Evolutionary conservation across 2,888 invertebrate species (phyloP).

Genomic region (Dorcus hopei): DNA sequence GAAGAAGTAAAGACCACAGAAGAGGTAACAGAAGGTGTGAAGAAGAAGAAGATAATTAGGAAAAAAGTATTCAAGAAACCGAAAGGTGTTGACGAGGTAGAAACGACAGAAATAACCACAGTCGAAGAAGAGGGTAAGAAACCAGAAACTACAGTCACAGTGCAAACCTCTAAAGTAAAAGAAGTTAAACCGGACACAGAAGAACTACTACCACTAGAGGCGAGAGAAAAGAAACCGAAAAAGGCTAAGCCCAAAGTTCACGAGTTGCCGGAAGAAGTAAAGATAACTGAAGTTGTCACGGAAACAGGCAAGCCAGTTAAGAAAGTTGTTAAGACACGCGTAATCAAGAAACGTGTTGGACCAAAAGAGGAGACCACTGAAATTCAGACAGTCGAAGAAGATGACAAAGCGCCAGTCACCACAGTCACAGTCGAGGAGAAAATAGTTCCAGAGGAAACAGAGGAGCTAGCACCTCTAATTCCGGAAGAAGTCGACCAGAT

Average conservation of each 20-base stretch:
- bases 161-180: background rate
- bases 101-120: conserved; percentile 46
- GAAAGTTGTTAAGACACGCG: conserved; percentile 37
- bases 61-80: conserved; percentile 32
- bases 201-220: conserved; percentile 7
- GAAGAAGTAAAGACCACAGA: conserved; percentile 37
- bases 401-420: conserved; percentile 47
- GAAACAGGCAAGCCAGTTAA: conserved; percentile 35
- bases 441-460: conserved; percentile 31
- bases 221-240: conserved; percentile 16
- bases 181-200: background rate
- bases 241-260: no score
- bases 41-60: conserved; percentile 35
- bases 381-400: conserved; percentile 48
- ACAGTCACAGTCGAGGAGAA: conserved; percentile 46
- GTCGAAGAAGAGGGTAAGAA: conserved; percentile 44
- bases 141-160: conserved; percentile 43
- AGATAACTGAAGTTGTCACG: conserved; percentile 30
- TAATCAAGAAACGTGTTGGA: conserved; percentile 39
- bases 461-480: conserved; percentile 3
- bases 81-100: conserved; percentile 28
- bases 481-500: conserved; percentile 15
- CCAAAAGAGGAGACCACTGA: conserved; percentile 46
- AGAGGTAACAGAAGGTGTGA: conserved; percentile 32
- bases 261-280: conserved; percentile 26